A percentile compares a stretch with the other conserved stretches of the same genome.
Conservation (phyloP, 2,888 invertebrate genomes). For the Parnassius apollo region DNA sequence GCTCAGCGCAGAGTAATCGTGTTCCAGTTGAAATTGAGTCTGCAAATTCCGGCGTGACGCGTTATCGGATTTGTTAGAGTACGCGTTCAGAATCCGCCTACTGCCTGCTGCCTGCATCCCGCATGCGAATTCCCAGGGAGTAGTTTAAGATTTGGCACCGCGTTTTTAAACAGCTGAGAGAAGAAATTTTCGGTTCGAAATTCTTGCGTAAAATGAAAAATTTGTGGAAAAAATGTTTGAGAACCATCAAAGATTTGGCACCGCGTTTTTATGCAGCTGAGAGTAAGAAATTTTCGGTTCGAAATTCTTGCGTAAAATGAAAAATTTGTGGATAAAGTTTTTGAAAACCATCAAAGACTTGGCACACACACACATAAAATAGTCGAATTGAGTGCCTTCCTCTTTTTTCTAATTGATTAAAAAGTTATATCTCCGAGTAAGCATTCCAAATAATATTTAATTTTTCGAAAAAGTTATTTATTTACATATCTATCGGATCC, state of each 20-base stretch:
- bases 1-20: constrained; percentile 60
- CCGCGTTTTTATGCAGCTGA: too few relatives aligned
- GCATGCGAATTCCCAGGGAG: constrained; percentile 24
- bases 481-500: too few relatives aligned
- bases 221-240: too few relatives aligned
- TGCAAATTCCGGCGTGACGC: constrained; percentile 39
- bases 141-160: constrained; percentile 21
- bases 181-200: neutral
- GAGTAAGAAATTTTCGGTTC: neutral
- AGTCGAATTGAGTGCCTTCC: too few relatives aligned
- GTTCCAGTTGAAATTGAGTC: constrained; percentile 67
- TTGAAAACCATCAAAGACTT: too few relatives aligned
- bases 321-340: too few relatives aligned
- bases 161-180: constrained; percentile 13
- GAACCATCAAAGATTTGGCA: too few relatives aligned
- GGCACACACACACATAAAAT: too few relatives aligned
- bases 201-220: neutral
- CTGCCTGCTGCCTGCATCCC: constrained; percentile 13
- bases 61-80: constrained; percentile 75
- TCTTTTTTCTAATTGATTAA: too few relatives aligned
- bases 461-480: too few relatives aligned
- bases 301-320: neutral
- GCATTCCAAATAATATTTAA: too few relatives aligned
- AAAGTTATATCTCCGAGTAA: too few relatives aligned
- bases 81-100: constrained; percentile 58